phyloP scores from a whole-genome alignment of 92 coral and sea anemone genomes.

The Heteractis magnifica region DNA sequence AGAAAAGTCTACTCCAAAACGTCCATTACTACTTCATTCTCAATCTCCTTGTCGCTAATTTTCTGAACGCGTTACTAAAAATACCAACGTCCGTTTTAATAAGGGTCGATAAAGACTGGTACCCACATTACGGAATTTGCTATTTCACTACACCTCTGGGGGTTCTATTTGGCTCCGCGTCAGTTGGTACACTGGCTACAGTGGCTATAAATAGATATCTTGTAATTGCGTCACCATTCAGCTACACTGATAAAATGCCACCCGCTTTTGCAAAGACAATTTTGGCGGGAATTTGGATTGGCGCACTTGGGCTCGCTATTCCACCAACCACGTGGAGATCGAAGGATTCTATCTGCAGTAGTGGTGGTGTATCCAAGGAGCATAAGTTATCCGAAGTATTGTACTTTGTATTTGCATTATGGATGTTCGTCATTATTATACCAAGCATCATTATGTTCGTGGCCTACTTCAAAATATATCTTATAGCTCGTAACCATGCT shows the following conservation, averaged over 20 bases:
- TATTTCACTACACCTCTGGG: conserved; percentile 97
- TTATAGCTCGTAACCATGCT: conserved; percentile 81
- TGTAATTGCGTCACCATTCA: conserved; percentile 86
- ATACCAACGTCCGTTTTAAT: conserved; percentile 80
- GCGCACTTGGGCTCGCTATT: conserved; percentile 70
- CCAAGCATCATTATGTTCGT: conserved; percentile 78
- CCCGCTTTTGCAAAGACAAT: conserved; percentile 75
- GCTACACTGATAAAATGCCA: conserved; percentile 83
- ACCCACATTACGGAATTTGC: conserved; percentile 81
- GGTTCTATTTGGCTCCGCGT: conserved; percentile 96
- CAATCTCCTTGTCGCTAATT: conserved; percentile 76
- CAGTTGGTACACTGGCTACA: conserved; percentile 84
- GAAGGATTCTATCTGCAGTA: conserved; percentile 73
- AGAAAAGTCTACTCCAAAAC: conserved; percentile 73
- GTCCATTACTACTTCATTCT: conserved; percentile 91
- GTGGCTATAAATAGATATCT: conserved; percentile 91
- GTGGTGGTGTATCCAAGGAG: conserved; percentile 82
- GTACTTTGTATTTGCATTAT: conserved; percentile 78
- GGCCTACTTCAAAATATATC: conserved; percentile 78
- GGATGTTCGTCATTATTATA: conserved; percentile 89
- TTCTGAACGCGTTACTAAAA: conserved; percentile 82
- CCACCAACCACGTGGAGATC: conserved; percentile 93
- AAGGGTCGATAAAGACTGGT: conserved; percentile 88
- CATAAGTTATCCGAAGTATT: conserved; percentile 75
- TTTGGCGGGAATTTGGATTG: conserved; percentile 79